Conservation (phyloP, 30 jellyfish, hydroid and myxozoan species). For the Aurelia sp. region DNA sequence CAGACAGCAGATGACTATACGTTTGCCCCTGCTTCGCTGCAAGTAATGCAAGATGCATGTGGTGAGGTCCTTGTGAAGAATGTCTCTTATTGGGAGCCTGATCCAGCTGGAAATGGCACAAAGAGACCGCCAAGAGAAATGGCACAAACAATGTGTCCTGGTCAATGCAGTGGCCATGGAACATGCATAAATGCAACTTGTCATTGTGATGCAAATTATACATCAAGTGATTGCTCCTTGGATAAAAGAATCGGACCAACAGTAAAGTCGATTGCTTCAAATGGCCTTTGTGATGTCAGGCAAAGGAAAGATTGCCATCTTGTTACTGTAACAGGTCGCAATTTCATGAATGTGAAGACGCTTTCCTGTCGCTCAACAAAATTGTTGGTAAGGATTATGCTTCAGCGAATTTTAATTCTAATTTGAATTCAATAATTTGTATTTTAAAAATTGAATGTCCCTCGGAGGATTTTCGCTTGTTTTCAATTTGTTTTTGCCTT, state of each 20-base stretch:
- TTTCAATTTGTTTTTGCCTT: too few relatives aligned
- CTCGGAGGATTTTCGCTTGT: too few relatives aligned
- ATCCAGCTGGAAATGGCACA: constrained; percentile 48
- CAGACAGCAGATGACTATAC: constrained; percentile 45
- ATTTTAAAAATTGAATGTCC: too few relatives aligned
- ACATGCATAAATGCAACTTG: constrained; percentile 57
- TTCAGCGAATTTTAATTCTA: too few relatives aligned
- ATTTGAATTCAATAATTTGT: too few relatives aligned
- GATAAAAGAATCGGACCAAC: constrained; percentile 33
- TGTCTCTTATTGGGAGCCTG: constrained; percentile 45
- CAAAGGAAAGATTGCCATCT: constrained; percentile 64
- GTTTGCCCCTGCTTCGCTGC: constrained; percentile 40
- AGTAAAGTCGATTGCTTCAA: constrained; percentile 26
- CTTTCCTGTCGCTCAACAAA: constrained; percentile 41
- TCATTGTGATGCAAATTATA: constrained; percentile 43
- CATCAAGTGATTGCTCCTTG: constrained; percentile 65
- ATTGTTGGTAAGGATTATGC: not conserved
- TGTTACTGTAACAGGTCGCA: constrained; percentile 67
- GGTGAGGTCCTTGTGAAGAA: constrained; percentile 44
- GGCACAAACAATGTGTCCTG: constrained; percentile 71
- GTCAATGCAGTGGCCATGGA: constrained; percentile 79
- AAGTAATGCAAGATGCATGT: constrained; percentile 65
- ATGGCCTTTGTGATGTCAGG: constrained; percentile 77
- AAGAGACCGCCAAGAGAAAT: constrained; percentile 51
- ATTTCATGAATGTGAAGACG: constrained; percentile 61